Evolutionary conservation across 2,797 vertebrate genomes (phyloP).

Genomic region (Cirrhinus molitorella): DNA sequence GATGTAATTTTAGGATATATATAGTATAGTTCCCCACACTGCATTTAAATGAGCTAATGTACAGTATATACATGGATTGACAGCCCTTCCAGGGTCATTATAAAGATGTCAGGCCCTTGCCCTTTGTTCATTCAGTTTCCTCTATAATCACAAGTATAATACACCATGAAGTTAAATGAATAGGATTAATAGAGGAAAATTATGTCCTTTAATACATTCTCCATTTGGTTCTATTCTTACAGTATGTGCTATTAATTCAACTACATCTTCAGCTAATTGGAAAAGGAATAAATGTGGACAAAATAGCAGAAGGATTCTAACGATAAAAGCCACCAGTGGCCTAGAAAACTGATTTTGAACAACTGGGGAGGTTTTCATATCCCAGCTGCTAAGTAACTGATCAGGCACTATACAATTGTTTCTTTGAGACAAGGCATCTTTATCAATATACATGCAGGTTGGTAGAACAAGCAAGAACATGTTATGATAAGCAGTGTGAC

Average conservation of each 20-base stretch:
- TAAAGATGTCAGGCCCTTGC: not conserved
- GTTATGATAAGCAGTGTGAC: not conserved
- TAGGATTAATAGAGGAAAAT: not conserved
- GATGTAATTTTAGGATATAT: rapidly evolving
- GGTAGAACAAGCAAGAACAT: not conserved
- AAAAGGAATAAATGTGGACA: not conserved
- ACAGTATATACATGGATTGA: not conserved
- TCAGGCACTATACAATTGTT: not conserved
- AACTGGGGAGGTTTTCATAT: not conserved
- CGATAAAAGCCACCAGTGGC: not conserved
- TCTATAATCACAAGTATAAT: not conserved
- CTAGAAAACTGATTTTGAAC: not conserved
- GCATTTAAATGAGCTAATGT: not conserved
- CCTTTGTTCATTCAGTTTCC: not conserved
- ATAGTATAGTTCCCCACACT: not conserved
- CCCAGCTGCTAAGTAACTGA: not conserved
- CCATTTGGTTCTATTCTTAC: not conserved
- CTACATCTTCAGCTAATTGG: not conserved
- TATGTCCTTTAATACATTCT: not conserved
- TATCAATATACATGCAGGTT: too few species aligned
- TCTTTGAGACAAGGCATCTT: not conserved
- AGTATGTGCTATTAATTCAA: not conserved
- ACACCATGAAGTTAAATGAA: not conserved
- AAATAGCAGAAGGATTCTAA: not conserved
- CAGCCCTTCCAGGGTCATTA: not conserved